phyloP scores from a whole-genome alignment of 2,797 vertebrate genomes.

The Pipistrellus kuhlii region DNA sequence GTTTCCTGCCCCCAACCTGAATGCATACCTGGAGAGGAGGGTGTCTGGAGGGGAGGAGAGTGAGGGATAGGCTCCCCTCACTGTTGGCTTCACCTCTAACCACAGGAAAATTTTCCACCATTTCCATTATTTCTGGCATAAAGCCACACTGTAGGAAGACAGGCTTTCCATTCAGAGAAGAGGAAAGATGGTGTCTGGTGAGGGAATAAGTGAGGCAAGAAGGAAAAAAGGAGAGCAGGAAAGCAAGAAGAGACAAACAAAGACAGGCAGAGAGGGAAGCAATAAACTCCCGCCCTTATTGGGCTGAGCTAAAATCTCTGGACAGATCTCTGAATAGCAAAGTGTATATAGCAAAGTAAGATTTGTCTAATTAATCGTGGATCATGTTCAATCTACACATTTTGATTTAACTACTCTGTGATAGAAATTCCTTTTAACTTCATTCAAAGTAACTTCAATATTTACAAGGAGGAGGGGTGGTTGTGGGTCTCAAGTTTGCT shows the following conservation, averaged over 20 bases:
- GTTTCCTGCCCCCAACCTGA: background rate
- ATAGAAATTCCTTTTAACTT: background rate
- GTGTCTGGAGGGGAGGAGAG: background rate
- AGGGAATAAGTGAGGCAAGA: background rate
- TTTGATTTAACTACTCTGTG: background rate
- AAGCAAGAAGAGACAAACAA: background rate
- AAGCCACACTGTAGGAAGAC: constrained; percentile 56
- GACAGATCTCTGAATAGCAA: background rate
- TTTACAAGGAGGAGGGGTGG: background rate
- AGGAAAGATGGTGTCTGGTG: background rate
- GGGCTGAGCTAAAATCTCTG: too few species aligned
- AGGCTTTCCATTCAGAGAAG: constrained; percentile 68
- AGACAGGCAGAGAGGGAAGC: background rate
- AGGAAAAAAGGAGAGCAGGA: background rate
- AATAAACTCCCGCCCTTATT: rapidly evolving
- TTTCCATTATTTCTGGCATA: constrained; percentile 68
- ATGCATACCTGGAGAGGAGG: background rate
- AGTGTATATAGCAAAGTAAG: background rate
- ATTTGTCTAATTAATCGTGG: background rate
- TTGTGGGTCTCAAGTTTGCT: background rate
- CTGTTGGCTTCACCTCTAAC: constrained; percentile 57
- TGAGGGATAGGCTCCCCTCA: background rate
- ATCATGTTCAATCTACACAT: background rate
- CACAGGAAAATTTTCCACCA: constrained; percentile 66
- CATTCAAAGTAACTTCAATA: constrained; percentile 17